A percentile compares a stretch with the other conserved stretches of the same genome.
Evolutionary conservation across 2,888 invertebrate species (phyloP).

Genomic region (Camponotus fellah): DNA sequence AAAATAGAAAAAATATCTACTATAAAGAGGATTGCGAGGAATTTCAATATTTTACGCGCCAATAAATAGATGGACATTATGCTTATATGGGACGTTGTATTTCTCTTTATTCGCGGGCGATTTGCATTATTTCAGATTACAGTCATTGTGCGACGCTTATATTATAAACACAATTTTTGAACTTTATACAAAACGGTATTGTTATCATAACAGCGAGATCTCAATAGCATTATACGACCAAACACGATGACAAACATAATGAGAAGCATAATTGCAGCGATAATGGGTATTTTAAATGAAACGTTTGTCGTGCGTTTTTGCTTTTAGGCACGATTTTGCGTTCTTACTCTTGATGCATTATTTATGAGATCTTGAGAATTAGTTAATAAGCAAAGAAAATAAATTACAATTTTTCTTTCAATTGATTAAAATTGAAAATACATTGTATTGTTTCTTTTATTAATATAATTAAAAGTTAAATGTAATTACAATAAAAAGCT

Average conservation of each 20-base stretch:
- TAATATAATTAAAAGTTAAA: background rate
- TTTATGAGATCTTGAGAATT: background rate
- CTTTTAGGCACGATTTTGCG: background rate
- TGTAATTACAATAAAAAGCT: background rate
- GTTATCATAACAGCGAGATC: conserved; percentile 61
- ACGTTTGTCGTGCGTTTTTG: background rate
- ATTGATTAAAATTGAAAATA: conserved; percentile 9
- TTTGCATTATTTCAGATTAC: conserved; percentile 52
- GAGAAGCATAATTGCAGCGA: conserved; percentile 55
- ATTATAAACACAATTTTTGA: conserved; percentile 60
- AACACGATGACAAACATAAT: conserved; percentile 41
- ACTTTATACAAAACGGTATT: conserved; percentile 57
- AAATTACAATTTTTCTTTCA: background rate
- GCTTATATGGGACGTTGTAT: background rate
- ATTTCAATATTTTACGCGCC: background rate
- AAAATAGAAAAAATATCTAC: background rate
- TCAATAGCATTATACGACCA: conserved; percentile 48
- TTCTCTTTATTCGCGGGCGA: background rate
- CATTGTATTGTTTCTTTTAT: background rate
- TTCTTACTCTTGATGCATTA: conserved; percentile 13
- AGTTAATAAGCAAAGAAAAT: background rate
- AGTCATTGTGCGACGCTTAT: conserved; percentile 18
- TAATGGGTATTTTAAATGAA: conserved; percentile 56
- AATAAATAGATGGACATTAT: conserved; percentile 13
- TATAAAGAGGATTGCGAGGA: background rate